Percentiles rank a stretch among this genome's conserved stretches.
These are phyloP conservation scores for Coptodon rendalli DNA, from an alignment of 2,113 vertebrate genomes.

Conservation along the genomic window DNA sequence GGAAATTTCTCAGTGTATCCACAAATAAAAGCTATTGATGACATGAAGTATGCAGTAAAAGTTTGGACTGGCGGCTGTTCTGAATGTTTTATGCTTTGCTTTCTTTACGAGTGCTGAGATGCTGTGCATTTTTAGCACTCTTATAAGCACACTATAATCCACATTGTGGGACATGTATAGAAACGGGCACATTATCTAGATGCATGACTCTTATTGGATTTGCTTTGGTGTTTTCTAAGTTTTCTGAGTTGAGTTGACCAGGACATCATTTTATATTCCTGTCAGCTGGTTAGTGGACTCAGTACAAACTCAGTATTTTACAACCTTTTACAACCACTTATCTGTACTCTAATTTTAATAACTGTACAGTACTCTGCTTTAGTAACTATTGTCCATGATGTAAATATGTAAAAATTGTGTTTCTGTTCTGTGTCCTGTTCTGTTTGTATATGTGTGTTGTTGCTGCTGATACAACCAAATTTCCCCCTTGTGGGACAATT, in stretches of 20 bases:
- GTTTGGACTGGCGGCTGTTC: fast-evolving
- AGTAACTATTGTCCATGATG: not conserved
- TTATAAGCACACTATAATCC: not conserved
- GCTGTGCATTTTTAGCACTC: not conserved
- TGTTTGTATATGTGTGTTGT: not conserved
- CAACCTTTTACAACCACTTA: not conserved
- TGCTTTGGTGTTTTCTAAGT: not conserved
- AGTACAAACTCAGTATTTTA: not conserved
- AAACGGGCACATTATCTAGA: not conserved
- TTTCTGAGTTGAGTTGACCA: not conserved
- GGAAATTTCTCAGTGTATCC: not conserved
- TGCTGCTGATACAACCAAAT: not conserved
- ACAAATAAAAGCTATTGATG: not conserved
- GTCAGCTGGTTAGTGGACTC: not conserved
- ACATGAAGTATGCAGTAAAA: not conserved
- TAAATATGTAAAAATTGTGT: fast-evolving
- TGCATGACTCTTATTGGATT: not conserved
- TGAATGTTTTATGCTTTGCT: not conserved
- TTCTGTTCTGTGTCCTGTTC: not conserved
- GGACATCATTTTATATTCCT: not conserved
- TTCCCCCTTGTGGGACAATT: not conserved
- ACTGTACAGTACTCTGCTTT: not conserved
- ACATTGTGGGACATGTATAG: not conserved
- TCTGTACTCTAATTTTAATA: not conserved
- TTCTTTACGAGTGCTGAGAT: not conserved